These are phyloP conservation scores for Archivesica marissinica DNA, from an alignment of 1,140 invertebrate species.

Conservation along the genomic window DNA sequence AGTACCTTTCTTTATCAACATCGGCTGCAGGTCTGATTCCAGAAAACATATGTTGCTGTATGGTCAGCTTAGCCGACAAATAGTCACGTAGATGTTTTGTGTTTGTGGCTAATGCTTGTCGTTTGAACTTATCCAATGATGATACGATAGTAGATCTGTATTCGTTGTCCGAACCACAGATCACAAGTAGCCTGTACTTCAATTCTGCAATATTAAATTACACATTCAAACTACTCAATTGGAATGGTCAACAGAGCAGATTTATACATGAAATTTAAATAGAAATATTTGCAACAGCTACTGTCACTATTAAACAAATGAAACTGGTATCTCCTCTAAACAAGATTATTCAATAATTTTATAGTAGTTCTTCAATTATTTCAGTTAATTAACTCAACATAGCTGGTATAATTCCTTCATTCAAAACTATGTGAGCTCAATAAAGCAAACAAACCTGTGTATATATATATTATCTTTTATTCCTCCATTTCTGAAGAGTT, in stretches of 20 bases:
- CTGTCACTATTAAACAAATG: neutral
- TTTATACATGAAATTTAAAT: neutral
- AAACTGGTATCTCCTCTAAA: neutral
- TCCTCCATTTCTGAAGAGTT: too few relatives aligned
- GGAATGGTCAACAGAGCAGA: neutral
- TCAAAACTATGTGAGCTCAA: too few relatives aligned
- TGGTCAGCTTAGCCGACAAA: neutral
- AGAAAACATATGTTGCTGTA: too few relatives aligned
- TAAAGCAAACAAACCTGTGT: too few relatives aligned
- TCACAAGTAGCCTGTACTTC: slow-evolving; percentile 47
- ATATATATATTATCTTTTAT: too few relatives aligned
- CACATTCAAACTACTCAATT: neutral
- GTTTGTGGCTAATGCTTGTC: slow-evolving; percentile 27
- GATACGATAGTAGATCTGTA: slow-evolving; percentile 71
- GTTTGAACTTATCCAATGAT: slow-evolving; percentile 69
- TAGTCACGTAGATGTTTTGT: neutral
- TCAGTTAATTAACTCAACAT: too few relatives aligned
- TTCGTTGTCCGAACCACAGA: slow-evolving; percentile 73
- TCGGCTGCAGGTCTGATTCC: slow-evolving; percentile 27
- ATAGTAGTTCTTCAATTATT: neutral
- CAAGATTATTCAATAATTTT: too few relatives aligned
- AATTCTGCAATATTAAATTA: neutral
- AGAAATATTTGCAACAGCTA: neutral
- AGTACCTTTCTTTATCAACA: slow-evolving; percentile 65
- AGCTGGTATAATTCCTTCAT: too few relatives aligned